Percentiles rank a stretch among this genome's conserved stretches.
These are phyloP conservation scores for Natrix natrix DNA, from an alignment of 2,797 vertebrate genomes.

Conservation along the genomic window DNA sequence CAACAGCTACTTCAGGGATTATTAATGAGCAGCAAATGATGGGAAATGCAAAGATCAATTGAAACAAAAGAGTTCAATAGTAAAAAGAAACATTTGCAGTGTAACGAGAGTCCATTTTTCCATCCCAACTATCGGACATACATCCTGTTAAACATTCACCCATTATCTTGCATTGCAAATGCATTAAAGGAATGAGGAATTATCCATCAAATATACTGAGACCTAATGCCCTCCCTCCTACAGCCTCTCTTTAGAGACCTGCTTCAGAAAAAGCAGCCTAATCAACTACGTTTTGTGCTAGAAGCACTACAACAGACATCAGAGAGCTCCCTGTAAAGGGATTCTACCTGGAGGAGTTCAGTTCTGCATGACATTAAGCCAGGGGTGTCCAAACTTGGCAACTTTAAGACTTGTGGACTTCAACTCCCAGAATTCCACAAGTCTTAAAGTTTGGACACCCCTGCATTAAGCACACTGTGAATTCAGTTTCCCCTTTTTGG, in stretches of 20 bases:
- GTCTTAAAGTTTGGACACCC: too few species aligned
- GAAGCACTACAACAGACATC: background rate
- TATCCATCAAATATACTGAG: slow-evolving; percentile 68
- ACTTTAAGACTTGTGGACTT: too few species aligned
- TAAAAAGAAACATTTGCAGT: slow-evolving; percentile 60
- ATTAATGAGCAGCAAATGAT: slow-evolving; percentile 67
- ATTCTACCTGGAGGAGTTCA: background rate
- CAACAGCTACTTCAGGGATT: slow-evolving; percentile 68
- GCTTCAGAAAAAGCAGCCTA: slow-evolving; percentile 41
- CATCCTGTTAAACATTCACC: slow-evolving; percentile 71
- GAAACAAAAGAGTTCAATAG: slow-evolving; percentile 68
- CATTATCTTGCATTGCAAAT: slow-evolving; percentile 70
- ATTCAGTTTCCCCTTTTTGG: background rate
- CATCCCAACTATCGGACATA: slow-evolving; percentile 63
- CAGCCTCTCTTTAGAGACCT: slow-evolving; percentile 47
- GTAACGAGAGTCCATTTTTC: slow-evolving; percentile 69
- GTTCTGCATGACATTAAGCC: background rate
- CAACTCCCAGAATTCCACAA: too few species aligned
- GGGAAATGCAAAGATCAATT: slow-evolving; percentile 68
- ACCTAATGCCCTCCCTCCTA: slow-evolving; percentile 45
- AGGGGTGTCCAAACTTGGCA: too few species aligned
- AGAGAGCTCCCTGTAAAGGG: background rate
- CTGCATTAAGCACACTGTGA: background rate
- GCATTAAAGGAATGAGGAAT: slow-evolving; percentile 69
- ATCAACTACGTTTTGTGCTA: background rate